Conservation (phyloP, 2,113 vertebrate genomes). For the Coregonus clupeaformis region DNA sequence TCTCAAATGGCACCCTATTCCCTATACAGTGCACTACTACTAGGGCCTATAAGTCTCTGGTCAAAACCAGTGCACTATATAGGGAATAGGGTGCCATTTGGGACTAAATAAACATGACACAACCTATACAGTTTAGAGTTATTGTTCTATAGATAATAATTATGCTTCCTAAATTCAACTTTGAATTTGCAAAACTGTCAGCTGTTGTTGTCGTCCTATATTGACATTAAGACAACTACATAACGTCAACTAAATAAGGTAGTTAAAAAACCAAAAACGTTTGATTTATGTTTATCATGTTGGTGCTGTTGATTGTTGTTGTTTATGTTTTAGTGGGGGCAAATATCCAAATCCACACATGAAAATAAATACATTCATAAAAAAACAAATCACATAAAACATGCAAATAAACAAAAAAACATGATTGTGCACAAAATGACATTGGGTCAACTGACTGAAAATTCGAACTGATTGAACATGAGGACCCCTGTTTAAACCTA, state of each 20-base stretch:
- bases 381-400: constrained; percentile 53
- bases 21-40: no score
- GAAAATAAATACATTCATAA: constrained; percentile 71
- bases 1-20: no score
- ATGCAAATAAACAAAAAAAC: constrained; percentile 57
- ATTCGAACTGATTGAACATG: neutral
- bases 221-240: constrained; percentile 56
- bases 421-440: constrained; percentile 43
- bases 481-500: neutral
- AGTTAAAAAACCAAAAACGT: constrained; percentile 28
- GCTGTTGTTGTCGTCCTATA: constrained; percentile 37
- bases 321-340: constrained; percentile 24
- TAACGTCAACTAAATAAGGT: constrained; percentile 33
- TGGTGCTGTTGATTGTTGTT: constrained; percentile 17
- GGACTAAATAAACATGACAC: constrained; percentile 6
- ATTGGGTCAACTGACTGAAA: constrained; percentile 30
- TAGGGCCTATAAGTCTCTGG: no score
- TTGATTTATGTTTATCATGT: constrained; percentile 15
- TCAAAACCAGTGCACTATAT: no score
- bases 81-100: neutral
- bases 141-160: neutral
- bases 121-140: neutral
- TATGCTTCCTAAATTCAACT: neutral
- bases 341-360: constrained; percentile 47
- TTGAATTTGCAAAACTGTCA: constrained; percentile 45